Percentiles rank a stretch among this genome's conserved stretches.
phyloP scores from a whole-genome alignment of 2,113 vertebrate genomes.

The Nothobranchius kuhntae region DNA sequence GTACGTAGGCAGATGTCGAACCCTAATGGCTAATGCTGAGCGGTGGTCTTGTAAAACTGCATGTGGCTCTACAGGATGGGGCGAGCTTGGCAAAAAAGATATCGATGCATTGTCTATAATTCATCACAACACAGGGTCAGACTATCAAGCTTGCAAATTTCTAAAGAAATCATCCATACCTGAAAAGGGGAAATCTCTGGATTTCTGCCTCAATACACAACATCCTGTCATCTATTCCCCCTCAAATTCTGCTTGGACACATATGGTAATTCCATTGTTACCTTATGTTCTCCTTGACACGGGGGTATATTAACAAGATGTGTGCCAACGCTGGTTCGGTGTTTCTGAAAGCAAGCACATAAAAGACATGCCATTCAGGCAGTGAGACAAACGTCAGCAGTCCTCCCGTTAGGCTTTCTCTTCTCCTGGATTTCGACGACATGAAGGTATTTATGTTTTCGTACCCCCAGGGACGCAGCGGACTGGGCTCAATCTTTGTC shows the following conservation, averaged over 20 bases:
- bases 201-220: not conserved
- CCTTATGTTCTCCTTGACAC: conserved; percentile 41
- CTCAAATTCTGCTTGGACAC: conserved; percentile 35
- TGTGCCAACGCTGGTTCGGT: conserved; percentile 29
- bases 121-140: too few species aligned
- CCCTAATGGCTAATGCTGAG: too few species aligned
- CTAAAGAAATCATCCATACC: too few species aligned
- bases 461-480: conserved; percentile 84
- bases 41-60: too few species aligned
- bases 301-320: conserved; percentile 55
- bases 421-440: conserved; percentile 1
- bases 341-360: conserved; percentile 26
- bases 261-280: conserved; percentile 60
- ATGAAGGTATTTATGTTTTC: not conserved
- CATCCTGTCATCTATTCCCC: conserved; percentile 42
- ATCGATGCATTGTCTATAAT: too few species aligned
- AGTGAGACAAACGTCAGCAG: conserved; percentile 24
- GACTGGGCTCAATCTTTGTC: conserved; percentile 96
- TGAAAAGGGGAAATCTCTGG: too few species aligned
- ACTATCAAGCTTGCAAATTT: too few species aligned
- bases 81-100: too few species aligned
- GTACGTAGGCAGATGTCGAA: too few species aligned
- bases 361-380: conserved; percentile 36
- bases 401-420: conserved; percentile 38
- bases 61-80: too few species aligned